These are phyloP conservation scores for Mirza zaza DNA, from an alignment of 2,113 vertebrate genomes.

Conservation along the genomic window DNA sequence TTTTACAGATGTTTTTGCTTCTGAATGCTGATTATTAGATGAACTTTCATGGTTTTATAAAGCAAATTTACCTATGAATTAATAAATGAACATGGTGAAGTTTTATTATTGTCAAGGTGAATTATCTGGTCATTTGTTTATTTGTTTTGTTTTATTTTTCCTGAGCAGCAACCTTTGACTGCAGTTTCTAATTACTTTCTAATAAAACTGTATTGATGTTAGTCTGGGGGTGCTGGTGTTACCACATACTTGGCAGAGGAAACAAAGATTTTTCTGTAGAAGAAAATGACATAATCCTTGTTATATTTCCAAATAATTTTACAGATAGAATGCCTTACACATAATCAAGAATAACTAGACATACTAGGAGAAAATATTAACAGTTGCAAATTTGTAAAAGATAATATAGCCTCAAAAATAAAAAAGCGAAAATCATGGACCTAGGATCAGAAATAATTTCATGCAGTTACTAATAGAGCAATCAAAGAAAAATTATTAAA, in stretches of 20 bases:
- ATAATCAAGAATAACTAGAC: not conserved
- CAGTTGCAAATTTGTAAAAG: not conserved
- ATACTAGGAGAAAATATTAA: not conserved
- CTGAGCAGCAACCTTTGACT: not conserved
- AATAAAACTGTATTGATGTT: not conserved
- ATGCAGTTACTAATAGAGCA: not conserved
- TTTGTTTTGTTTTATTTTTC: not conserved
- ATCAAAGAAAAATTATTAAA: not conserved
- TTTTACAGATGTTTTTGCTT: not conserved
- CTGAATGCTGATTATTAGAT: not conserved
- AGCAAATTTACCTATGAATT: not conserved
- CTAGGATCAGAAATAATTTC: not conserved
- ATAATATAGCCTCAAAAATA: not conserved
- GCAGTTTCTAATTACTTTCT: not conserved
- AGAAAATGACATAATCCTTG: not conserved
- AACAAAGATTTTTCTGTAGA: not conserved
- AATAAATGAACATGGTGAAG: not conserved
- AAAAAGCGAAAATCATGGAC: not conserved
- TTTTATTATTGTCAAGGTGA: not conserved
- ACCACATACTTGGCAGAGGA: not conserved
- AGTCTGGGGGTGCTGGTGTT: not conserved
- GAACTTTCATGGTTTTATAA: not conserved
- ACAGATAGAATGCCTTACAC: not conserved
- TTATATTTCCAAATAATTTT: not conserved
- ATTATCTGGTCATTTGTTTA: not conserved